These are phyloP conservation scores for Orchestes rusci DNA, from an alignment of 2,888 invertebrate species.

Conservation along the genomic window DNA sequence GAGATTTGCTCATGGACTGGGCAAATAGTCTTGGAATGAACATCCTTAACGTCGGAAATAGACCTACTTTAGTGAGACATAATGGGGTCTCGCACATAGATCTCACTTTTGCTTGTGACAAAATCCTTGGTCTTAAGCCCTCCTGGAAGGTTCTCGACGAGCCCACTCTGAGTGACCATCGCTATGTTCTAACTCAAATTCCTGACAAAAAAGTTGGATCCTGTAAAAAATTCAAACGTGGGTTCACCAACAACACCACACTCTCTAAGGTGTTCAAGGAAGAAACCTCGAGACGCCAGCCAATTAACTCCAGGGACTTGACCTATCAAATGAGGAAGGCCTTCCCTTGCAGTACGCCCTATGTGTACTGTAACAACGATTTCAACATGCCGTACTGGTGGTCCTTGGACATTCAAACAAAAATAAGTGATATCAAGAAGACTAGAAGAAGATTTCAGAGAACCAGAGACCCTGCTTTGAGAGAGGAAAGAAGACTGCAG, in stretches of 20 bases:
- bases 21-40: neutral
- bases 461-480: neutral
- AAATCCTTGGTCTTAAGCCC: neutral
- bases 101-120: neutral
- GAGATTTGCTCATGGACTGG: neutral
- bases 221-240: neutral
- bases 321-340: neutral
- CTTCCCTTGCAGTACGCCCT: neutral
- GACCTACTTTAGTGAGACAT: conserved; percentile 2
- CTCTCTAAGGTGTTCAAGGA: neutral
- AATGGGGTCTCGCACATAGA: neutral
- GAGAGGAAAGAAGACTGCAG: neutral
- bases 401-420: neutral
- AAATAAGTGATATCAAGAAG: neutral
- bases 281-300: neutral
- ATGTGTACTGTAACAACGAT: neutral
- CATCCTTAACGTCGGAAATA: neutral
- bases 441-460: neutral
- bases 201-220: neutral
- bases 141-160: neutral
- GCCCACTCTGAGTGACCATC: neutral
- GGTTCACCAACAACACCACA: neutral
- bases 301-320: neutral
- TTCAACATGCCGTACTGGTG: neutral
- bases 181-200: neutral